phyloP scores from a whole-genome alignment of 2,797 vertebrate genomes.

The Periparus ater region DNA sequence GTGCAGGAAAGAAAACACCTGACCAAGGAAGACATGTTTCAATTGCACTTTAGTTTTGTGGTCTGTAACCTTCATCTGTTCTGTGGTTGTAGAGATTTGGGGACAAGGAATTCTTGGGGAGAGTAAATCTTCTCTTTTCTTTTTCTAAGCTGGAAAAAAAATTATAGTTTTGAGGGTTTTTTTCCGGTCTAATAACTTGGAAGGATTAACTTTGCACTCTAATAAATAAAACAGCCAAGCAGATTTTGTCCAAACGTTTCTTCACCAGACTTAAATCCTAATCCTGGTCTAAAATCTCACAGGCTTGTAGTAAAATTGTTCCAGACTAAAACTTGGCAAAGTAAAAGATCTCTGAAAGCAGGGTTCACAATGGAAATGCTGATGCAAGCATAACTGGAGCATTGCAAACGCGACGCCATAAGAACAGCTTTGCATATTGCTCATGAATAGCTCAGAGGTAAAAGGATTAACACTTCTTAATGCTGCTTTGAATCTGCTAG shows the following conservation, averaged over 20 bases:
- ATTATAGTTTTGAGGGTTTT: neutral
- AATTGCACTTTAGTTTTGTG: neutral
- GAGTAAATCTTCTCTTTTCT: neutral
- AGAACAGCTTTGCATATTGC: slow-evolving; percentile 67
- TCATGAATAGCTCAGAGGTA: slow-evolving; percentile 71
- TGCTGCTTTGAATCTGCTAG: slow-evolving; percentile 61
- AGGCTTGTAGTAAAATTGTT: slow-evolving; percentile 64
- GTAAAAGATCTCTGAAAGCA: slow-evolving; percentile 60
- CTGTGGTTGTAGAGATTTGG: neutral
- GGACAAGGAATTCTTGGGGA: neutral
- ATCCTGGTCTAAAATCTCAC: slow-evolving; percentile 63
- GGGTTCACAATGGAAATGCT: slow-evolving; percentile 66
- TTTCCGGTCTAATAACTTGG: slow-evolving; percentile 35
- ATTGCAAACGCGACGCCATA: slow-evolving; percentile 55
- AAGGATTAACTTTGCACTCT: slow-evolving; percentile 55
- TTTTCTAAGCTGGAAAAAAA: neutral
- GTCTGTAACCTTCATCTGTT: neutral
- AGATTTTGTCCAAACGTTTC: slow-evolving; percentile 65
- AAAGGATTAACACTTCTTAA: slow-evolving; percentile 70
- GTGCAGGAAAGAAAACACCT: neutral
- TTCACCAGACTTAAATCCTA: slow-evolving; percentile 59
- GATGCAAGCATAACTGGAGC: slow-evolving; percentile 65
- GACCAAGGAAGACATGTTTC: neutral
- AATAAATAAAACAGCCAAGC: slow-evolving; percentile 62
- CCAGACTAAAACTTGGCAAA: slow-evolving; percentile 59